A percentile compares a stretch with the other conserved stretches of the same genome.
Conservation (phyloP, 2,888 invertebrate species). For the Bombyx huttoni region DNA sequence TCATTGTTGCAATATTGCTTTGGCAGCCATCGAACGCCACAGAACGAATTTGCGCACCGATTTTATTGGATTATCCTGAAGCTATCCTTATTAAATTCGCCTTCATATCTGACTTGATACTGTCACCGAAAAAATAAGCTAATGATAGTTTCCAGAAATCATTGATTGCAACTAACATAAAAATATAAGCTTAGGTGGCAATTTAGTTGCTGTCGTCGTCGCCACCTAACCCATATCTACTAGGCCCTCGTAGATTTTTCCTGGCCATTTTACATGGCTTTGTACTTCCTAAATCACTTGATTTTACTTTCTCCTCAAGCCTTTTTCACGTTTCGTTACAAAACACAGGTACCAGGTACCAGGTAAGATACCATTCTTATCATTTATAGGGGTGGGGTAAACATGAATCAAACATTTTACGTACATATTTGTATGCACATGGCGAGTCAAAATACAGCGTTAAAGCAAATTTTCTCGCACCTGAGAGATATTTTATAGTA, state of each 20-base stretch:
- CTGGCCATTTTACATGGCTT: too few species aligned
- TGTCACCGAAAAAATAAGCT: slow-evolving; percentile 11
- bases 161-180: slow-evolving; percentile 8
- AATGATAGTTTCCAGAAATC: slow-evolving; percentile 11
- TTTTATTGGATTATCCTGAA: slow-evolving; percentile 4
- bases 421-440: too few species aligned
- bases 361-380: too few species aligned
- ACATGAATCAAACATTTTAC: too few species aligned
- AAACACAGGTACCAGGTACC: too few species aligned
- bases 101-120: slow-evolving; percentile 5
- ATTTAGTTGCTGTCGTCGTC: slow-evolving; percentile 8
- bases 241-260: slow-evolving; percentile 6
- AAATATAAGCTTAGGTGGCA: slow-evolving; percentile 11
- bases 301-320: too few species aligned
- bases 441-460: too few species aligned
- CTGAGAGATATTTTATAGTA: too few species aligned
- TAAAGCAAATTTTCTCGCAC: too few species aligned
- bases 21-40: slow-evolving; percentile 9
- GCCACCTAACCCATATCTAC: slow-evolving; percentile 8
- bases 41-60: not conserved
- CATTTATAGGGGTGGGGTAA: too few species aligned
- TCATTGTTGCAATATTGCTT: slow-evolving; percentile 7
- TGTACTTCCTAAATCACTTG: too few species aligned
- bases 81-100: slow-evolving; percentile 5
- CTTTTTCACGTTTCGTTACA: too few species aligned